Conservation (phyloP, 1,140 invertebrate species). For the Tenebrio molitor region DNA sequence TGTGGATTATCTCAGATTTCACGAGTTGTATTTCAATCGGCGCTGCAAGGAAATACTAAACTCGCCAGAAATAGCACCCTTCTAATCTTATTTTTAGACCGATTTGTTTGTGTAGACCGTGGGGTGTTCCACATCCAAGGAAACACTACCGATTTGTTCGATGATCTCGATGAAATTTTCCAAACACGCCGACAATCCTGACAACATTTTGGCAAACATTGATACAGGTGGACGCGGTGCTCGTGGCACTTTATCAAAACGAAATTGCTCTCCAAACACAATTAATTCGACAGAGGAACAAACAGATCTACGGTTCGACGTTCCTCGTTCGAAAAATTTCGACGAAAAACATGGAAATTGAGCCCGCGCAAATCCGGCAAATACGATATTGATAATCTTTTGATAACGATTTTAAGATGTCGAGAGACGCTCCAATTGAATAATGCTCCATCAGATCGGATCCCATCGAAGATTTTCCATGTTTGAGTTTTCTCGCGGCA, state of each 20-base stretch:
- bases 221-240: slow-evolving; percentile 4
- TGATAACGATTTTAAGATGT: no score
- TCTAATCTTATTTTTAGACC: slow-evolving; percentile 23
- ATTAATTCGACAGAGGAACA: no score
- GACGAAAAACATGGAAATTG: no score
- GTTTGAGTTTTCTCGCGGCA: no score
- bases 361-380: no score
- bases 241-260: not conserved
- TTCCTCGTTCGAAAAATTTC: no score
- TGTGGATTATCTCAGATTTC: slow-evolving; percentile 25
- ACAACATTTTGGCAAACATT: not conserved
- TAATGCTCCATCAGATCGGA: no score
- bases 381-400: no score
- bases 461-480: no score
- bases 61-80: slow-evolving; percentile 31
- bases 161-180: slow-evolving; percentile 12
- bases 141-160: slow-evolving; percentile 15
- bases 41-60: slow-evolving; percentile 37
- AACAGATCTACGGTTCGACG: no score
- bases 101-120: slow-evolving; percentile 30
- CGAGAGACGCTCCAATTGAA: no score
- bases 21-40: slow-evolving; percentile 21
- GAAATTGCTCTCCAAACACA: not conserved
- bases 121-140: slow-evolving; percentile 17
- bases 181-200: not conserved